A percentile compares a stretch with the other conserved stretches of the same genome.
Evolutionary conservation across 1,140 invertebrate genomes (phyloP).

Genomic region (Choristoneura fumiferana): DNA sequence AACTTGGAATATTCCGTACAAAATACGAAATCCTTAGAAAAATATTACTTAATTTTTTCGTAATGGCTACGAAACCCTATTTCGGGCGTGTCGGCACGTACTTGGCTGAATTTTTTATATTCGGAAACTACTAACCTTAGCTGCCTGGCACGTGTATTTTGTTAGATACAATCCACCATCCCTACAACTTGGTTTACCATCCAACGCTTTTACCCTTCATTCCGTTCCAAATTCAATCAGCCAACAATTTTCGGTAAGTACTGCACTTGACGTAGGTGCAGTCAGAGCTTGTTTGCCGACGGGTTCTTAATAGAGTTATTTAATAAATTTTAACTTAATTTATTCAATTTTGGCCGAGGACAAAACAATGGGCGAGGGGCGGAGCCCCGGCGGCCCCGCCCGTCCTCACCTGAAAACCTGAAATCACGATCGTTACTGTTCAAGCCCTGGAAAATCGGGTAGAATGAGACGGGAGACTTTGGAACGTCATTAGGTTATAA

Average conservation of each 20-base stretch:
- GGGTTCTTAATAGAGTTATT: conserved; percentile 67
- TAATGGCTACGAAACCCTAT: too few relatives aligned
- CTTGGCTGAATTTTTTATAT: too few relatives aligned
- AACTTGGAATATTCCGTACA: too few relatives aligned
- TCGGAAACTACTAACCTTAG: too few relatives aligned
- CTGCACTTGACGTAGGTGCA: background rate
- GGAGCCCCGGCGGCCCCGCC: conserved; percentile 43
- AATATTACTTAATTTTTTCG: too few relatives aligned
- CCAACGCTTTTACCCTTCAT: conserved; percentile 2
- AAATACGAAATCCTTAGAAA: too few relatives aligned
- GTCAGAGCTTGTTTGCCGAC: conserved; percentile 66
- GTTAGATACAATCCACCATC: background rate
- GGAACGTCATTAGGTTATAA: background rate
- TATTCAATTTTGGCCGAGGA: conserved; percentile 64
- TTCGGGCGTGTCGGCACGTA: too few relatives aligned
- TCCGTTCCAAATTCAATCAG: conserved; percentile 50
- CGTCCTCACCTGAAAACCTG: conserved; percentile 58
- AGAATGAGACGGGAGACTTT: conserved; percentile 1
- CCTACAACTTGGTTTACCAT: background rate
- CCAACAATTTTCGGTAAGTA: conserved; percentile 21
- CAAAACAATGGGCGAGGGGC: conserved; percentile 64
- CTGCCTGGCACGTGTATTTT: too few relatives aligned
- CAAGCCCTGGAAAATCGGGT: background rate
- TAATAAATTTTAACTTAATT: conserved; percentile 72
- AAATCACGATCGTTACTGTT: conserved; percentile 25